phyloP scores from a whole-genome alignment of 2,113 vertebrate genomes.

The Furnarius figulus region DNA sequence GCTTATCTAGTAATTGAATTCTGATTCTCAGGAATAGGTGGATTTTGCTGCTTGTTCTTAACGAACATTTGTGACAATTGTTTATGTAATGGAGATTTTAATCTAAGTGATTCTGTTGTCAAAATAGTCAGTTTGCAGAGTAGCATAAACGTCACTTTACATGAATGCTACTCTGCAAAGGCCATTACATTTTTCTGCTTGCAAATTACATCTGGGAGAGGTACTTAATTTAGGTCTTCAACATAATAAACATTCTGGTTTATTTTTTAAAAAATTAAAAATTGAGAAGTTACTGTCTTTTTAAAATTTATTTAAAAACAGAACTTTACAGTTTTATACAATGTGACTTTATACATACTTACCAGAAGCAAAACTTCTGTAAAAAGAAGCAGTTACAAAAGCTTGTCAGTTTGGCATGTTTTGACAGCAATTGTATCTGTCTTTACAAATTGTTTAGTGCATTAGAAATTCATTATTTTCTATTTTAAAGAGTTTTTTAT shows the following conservation, averaged over 20 bases:
- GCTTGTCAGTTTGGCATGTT: constrained; percentile 18
- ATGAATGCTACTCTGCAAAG: background rate
- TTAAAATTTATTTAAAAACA: background rate
- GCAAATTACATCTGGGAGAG: background rate
- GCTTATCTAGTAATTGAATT: background rate
- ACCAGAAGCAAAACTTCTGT: background rate
- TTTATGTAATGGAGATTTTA: background rate
- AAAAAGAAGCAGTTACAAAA: background rate
- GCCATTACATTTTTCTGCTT: background rate
- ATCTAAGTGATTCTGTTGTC: background rate
- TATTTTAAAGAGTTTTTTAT: background rate
- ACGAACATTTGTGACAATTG: background rate
- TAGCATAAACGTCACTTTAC: background rate
- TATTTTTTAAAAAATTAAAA: background rate
- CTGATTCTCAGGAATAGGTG: background rate
- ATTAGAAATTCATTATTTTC: constrained; percentile 22
- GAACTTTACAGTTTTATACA: background rate
- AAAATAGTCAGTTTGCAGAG: background rate
- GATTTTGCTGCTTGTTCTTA: background rate
- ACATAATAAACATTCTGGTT: background rate
- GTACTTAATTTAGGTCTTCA: background rate
- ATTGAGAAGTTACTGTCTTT: background rate
- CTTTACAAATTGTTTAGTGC: constrained; percentile 22
- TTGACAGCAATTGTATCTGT: constrained; percentile 19
- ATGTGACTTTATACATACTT: background rate